Evolutionary conservation across 2,113 vertebrate species (phyloP), one percentile per base, ranked within the genome.

Genomic region (Pluvialis apricaria): DNA sequence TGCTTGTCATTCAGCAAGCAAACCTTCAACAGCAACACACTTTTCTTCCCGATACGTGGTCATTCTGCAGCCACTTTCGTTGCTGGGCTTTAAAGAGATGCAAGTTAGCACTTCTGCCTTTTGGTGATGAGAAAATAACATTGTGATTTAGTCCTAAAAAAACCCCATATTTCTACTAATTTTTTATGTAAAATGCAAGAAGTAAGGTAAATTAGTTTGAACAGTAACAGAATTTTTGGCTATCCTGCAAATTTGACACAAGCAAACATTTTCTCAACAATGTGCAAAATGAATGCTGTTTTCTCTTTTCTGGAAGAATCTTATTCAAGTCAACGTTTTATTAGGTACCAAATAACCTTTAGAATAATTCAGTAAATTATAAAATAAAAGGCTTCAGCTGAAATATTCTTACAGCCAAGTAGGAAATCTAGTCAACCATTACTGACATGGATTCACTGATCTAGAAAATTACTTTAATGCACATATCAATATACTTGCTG

Each of bases 401-500:
- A 97, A 97, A 85, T 61, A 96, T 91, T 97, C 95, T 95, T 94
- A 79, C 45, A 96, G 90, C 68, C 94, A 94, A 94, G 89, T 45
- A 95, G 90, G 44, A 94, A 97, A 26, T 61, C 62, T 69, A 92
- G 55, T 88, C 90, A 97, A 51, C 91, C 86, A 86, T 97, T 97
- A 91, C 88, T 94, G 96, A 95, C 95, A 92, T 96, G 72, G 82
- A 97, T 94, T 98, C 92, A 64, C 72, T 97, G 95, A 98, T 98
- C 96, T 97, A 98, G 97, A 98, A 98, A 98, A 98, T 98, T 82
- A 96, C 95, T 97, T 97, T 98, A 98, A 97, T 98, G 96, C 68
- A 97, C 70, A 86, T 97, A 98, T 98, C 96, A 97, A 97, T 98
- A 97, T 97, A 96, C 76, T 94, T 96, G 79, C 87, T 88, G 78